A percentile compares a stretch with the other conserved stretches of the same genome.
Conservation (phyloP, 2,888 invertebrate species). For the Litoditis marina region DNA sequence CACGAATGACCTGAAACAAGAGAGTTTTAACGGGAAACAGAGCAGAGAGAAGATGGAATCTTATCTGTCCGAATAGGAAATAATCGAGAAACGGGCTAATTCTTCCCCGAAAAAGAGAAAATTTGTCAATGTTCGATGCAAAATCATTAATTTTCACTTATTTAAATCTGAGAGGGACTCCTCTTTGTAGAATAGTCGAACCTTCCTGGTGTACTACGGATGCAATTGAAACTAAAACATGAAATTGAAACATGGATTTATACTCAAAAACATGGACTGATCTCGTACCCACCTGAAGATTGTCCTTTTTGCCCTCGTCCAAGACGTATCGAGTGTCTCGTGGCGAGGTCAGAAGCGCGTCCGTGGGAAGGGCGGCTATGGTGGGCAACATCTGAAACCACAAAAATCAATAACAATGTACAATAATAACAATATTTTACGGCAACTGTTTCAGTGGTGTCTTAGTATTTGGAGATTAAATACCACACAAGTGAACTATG, state of each 20-base stretch:
- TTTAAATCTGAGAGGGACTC: no score
- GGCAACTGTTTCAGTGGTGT: no score
- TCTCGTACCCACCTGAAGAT: constrained; percentile 29
- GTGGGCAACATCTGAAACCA: background rate
- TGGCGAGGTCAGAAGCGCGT: constrained; percentile 26
- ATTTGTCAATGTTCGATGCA: no score
- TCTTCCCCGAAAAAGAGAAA: no score
- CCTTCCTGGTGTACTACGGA: no score
- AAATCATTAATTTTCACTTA: no score
- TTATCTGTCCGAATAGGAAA: background rate
- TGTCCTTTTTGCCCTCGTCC: constrained; percentile 38
- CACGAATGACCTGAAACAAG: constrained; percentile 24
- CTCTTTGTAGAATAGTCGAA: background rate
- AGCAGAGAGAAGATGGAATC: background rate
- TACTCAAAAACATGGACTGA: background rate
- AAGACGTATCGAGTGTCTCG: constrained; percentile 34
- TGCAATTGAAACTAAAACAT: background rate
- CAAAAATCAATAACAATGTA: background rate
- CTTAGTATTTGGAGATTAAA: constrained; percentile 4
- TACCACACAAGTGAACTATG: background rate
- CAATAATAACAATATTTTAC: no score
- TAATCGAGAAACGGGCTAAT: background rate
- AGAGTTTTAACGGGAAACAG: background rate
- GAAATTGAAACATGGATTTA: background rate
- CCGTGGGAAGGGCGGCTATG: constrained; percentile 2